phyloP scores from a whole-genome alignment of 2,888 invertebrate species.

The Timandra comae region DNA sequence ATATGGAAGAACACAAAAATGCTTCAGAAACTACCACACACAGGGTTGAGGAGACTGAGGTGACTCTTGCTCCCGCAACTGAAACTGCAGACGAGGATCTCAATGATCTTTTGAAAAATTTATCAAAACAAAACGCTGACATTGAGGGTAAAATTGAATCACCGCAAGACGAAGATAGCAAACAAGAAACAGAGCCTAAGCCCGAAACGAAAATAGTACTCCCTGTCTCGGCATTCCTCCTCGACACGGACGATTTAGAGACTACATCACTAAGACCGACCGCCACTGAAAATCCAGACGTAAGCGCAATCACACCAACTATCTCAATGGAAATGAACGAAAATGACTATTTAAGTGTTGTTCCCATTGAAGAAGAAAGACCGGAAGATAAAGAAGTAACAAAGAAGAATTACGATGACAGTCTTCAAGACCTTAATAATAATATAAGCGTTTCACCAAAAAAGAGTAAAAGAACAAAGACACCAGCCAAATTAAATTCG shows the following conservation, averaged over 20 bases:
- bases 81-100: constrained; percentile 28
- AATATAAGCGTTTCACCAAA: constrained; percentile 63
- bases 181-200: too few relatives aligned
- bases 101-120: constrained; percentile 31
- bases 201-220: constrained; percentile 24
- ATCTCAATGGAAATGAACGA: constrained; percentile 16
- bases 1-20: constrained; percentile 44
- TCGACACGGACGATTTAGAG: constrained; percentile 63
- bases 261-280: constrained; percentile 25
- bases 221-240: constrained; percentile 52
- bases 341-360: constrained; percentile 52
- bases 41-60: too few relatives aligned
- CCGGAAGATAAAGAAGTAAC: constrained; percentile 36
- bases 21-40: constrained; percentile 21
- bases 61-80: constrained; percentile 14
- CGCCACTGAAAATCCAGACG: constrained; percentile 20
- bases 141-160: constrained; percentile 17
- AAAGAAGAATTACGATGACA: constrained; percentile 38
- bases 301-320: constrained; percentile 17
- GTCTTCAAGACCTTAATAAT: constrained; percentile 53
- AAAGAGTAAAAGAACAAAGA: constrained; percentile 63
- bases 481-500: constrained; percentile 56
- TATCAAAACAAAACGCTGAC: constrained; percentile 24
- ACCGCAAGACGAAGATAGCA: constrained; percentile 12
- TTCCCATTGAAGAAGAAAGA: constrained; percentile 47